Base-by-base conservation (phyloP, 2,113 vertebrate genomes). In the Gymnocephalus cernua region DNA sequence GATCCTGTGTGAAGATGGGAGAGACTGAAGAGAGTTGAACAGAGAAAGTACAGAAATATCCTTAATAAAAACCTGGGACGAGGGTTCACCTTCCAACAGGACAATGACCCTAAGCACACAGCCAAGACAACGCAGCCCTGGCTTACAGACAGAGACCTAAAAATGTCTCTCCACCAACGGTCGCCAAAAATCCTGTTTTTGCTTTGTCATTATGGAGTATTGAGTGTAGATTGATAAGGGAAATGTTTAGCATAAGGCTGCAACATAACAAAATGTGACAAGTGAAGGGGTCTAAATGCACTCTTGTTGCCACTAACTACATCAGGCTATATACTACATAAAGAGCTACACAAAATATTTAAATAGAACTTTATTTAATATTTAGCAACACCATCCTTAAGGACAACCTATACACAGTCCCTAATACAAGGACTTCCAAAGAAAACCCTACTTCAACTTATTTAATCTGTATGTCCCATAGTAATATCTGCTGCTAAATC, bases 331-430 rank as follows among this genome's bases (percentile, higher is more conserved):
- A 71, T 56, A 51, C 6, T 9, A 41, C 70, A 74, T 1, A 50
- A 44, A 66, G 10, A 47, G 9, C n/a, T 80, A 19, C 38, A 84
- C 3, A 27, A 3, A 68, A 6, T 32, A 29, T 79, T 72, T 70
- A 74, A 80, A 77, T 83, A 70, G 64, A 47, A 56, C 58, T 88
- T 89, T 88, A 90, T 88, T 64, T 57, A 81, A 82, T 85, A 83
- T 74, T 44, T 61, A 25, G 13, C 68, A 77, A 66, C 44, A 80
- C 23, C 19, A 59, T 72, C 58, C 16, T 66, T 76, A 54, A 25
- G 41, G 29, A 63, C 27, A 70, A 77, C 32, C 16, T 81, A 62
- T 13, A 29, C 25, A 68, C 21, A 78, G 27, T 32, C 53, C 16
- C 4, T n/a, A 16, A 82, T 16, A 21, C 65, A 74, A 0, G 44